phyloP scores from a whole-genome alignment of 2,797 vertebrate genomes.

The Glyptemys insculpta region DNA sequence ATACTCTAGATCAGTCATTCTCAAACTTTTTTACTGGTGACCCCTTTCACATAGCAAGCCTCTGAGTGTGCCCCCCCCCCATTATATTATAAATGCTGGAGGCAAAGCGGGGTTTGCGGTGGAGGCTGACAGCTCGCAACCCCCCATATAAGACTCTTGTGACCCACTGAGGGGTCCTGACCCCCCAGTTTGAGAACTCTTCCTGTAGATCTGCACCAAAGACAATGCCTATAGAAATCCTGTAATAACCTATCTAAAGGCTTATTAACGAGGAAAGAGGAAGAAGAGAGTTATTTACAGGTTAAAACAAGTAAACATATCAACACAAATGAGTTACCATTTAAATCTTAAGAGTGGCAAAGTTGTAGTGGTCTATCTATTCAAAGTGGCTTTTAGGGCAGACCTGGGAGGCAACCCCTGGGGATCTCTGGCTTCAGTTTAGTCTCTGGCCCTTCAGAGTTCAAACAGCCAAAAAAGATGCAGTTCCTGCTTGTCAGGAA shows the following conservation, averaged over 20 bases:
- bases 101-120: too few species aligned
- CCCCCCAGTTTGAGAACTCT: too few species aligned
- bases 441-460: neutral
- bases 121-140: too few species aligned
- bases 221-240: neutral
- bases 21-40: too few species aligned
- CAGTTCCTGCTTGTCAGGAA: too few species aligned
- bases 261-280: neutral
- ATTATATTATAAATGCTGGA: too few species aligned
- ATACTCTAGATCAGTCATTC: neutral
- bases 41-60: too few species aligned
- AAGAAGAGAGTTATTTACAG: neutral
- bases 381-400: neutral
- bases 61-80: too few species aligned
- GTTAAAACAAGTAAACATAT: neutral
- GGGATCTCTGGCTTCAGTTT: neutral
- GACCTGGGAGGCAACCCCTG: accelerated
- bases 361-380: neutral
- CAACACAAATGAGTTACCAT: neutral
- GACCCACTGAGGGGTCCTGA: too few species aligned
- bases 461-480: too few species aligned
- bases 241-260: neutral
- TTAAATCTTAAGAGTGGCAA: neutral
- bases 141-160: too few species aligned
- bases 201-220: neutral